Evolutionary conservation across 2,888 invertebrate genomes (phyloP).

Genomic region (Mythimna ferrago): DNA sequence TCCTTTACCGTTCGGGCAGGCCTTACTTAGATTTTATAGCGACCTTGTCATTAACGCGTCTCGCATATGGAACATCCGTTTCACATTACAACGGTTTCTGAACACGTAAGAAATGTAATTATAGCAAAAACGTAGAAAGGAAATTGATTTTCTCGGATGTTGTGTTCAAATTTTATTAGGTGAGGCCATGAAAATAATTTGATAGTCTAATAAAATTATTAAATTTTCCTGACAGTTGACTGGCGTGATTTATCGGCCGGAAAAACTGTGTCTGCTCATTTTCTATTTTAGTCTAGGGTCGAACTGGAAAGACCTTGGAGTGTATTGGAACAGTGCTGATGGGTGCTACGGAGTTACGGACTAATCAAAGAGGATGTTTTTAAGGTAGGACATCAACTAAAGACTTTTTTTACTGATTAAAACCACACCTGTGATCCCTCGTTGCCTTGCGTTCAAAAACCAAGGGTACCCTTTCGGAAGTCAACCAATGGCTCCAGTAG

Average conservation of each 20-base stretch:
- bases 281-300: background rate
- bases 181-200: conserved; percentile 27
- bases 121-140: conserved; percentile 40
- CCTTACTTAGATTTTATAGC: conserved; percentile 41
- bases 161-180: conserved; percentile 29
- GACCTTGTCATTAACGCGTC: conserved; percentile 49
- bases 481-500: too few relatives aligned
- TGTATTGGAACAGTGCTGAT: background rate
- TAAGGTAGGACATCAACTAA: too few relatives aligned
- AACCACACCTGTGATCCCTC: too few relatives aligned
- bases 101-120: conserved; percentile 35
- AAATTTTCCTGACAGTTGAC: background rate
- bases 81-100: conserved; percentile 38
- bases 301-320: too few relatives aligned
- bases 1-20: too few relatives aligned
- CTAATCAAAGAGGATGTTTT: too few relatives aligned
- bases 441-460: too few relatives aligned
- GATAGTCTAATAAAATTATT: conserved; percentile 21
- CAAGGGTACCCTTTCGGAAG: too few relatives aligned
- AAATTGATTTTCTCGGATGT: conserved; percentile 49
- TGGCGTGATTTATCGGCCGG: background rate
- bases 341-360: too few relatives aligned
- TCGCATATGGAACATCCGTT: conserved; percentile 50
- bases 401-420: too few relatives aligned
- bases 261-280: background rate